phyloP scores from a whole-genome alignment of 2,797 vertebrate genomes.

The Cercopithecus mitis region DNA sequence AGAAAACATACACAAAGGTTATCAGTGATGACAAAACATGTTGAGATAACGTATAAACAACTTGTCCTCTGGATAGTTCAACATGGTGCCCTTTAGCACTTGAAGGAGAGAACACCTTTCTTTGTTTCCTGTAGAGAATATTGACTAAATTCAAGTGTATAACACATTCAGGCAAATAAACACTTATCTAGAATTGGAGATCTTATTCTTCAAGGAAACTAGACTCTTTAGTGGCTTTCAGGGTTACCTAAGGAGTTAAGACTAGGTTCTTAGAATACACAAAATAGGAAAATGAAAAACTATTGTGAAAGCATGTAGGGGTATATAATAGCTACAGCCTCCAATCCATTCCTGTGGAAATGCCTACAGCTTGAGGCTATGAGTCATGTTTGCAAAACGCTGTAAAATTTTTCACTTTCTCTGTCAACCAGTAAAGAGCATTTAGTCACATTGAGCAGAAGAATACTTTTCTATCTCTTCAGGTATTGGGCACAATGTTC shows the following conservation, averaged over 20 bases:
- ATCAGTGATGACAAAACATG: conserved; percentile 27
- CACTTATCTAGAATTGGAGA: conserved; percentile 4
- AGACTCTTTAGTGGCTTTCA: conserved; percentile 4
- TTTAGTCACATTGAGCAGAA: not conserved
- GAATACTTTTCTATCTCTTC: not conserved
- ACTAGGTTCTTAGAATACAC: not conserved
- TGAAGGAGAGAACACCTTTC: not conserved
- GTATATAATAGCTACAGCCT: not conserved
- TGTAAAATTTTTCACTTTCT: not conserved
- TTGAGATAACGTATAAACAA: not conserved
- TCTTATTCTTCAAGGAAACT: not conserved
- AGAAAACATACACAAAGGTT: conserved; percentile 29
- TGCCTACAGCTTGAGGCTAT: not conserved
- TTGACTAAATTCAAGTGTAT: conserved; percentile 31
- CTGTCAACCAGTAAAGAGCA: conserved; percentile 5
- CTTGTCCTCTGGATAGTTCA: not conserved
- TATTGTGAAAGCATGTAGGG: not conserved
- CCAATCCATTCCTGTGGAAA: not conserved
- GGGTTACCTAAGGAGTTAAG: not conserved
- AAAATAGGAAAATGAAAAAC: not conserved
- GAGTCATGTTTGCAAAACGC: not conserved
- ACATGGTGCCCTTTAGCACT: not conserved
- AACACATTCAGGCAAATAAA: conserved; percentile 23
- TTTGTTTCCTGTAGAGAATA: not conserved
- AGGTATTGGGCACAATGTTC: not conserved